A percentile compares a stretch with the other conserved stretches of the same genome.
Evolutionary conservation across 2,797 vertebrate genomes (phyloP).

Genomic region (Antrozous pallidus): DNA sequence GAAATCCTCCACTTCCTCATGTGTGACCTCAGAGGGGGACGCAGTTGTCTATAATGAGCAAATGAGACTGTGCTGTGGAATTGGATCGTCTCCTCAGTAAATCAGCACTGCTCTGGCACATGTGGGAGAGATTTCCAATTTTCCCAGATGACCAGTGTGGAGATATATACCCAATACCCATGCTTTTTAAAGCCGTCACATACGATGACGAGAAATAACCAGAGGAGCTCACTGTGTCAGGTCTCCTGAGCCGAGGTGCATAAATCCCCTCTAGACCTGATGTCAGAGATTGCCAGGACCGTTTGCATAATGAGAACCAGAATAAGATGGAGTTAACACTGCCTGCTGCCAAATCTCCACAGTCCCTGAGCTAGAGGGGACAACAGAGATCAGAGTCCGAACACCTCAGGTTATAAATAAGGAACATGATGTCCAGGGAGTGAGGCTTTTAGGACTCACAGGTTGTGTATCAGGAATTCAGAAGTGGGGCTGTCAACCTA

Average conservation of each 20-base stretch:
- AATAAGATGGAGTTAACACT: neutral
- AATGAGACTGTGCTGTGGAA: neutral
- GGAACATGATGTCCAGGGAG: neutral
- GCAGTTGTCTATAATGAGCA: neutral
- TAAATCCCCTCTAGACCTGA: neutral
- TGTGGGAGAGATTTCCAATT: neutral
- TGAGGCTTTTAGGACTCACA: neutral
- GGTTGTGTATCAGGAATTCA: neutral
- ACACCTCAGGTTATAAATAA: neutral
- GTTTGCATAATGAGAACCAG: neutral
- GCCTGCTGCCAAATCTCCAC: neutral
- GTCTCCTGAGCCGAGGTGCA: neutral
- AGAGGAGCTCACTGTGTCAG: neutral
- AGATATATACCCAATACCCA: neutral
- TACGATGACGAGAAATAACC: neutral
- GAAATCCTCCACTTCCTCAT: neutral
- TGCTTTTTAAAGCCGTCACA: neutral
- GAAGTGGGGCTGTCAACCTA: fast-evolving
- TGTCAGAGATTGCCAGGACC: neutral
- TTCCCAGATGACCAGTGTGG: neutral
- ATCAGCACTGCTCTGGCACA: neutral
- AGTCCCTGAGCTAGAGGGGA: neutral
- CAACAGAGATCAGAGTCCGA: neutral
- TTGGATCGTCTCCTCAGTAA: neutral
- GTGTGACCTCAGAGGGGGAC: neutral